A percentile compares a stretch with the other conserved stretches of the same genome.
Evolutionary conservation across 1,140 invertebrate species (phyloP).

Genomic region (Linepithema humile): DNA sequence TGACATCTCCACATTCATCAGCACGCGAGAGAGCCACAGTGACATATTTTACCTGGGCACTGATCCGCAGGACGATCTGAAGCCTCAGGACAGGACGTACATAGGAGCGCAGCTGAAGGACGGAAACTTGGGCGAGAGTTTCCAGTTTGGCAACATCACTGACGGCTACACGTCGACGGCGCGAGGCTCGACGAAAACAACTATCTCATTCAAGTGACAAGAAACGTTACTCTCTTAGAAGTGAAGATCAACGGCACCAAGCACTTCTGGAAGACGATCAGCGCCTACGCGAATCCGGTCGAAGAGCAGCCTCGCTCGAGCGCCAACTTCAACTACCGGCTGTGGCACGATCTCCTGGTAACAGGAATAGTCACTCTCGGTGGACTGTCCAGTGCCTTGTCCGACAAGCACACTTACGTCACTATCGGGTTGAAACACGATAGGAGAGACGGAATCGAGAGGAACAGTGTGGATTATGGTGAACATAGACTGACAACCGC

Average conservation of each 20-base stretch:
- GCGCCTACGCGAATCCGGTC: slow-evolving; percentile 83
- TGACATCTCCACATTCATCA: slow-evolving; percentile 96
- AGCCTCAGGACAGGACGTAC: slow-evolving; percentile 87
- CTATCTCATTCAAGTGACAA: slow-evolving; percentile 92
- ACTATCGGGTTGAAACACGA: slow-evolving; percentile 73
- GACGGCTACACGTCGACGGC: slow-evolving; percentile 93
- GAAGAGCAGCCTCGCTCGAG: slow-evolving; percentile 75
- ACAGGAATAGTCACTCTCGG: slow-evolving; percentile 83
- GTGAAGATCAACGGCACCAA: slow-evolving; percentile 94
- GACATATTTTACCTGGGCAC: slow-evolving; percentile 96
- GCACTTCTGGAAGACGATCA: slow-evolving; percentile 94
- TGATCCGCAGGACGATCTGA: slow-evolving; percentile 75
- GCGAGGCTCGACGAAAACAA: slow-evolving; percentile 93
- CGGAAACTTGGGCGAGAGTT: slow-evolving; percentile 91
- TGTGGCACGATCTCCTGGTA: slow-evolving; percentile 86
- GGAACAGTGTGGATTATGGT: slow-evolving; percentile 76
- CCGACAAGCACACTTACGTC: slow-evolving; percentile 76
- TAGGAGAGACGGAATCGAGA: slow-evolving; percentile 70
- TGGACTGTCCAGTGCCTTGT: slow-evolving; percentile 73
- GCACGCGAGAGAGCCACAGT: slow-evolving; percentile 92
- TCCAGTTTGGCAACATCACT: slow-evolving; percentile 93
- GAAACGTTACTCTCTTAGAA: slow-evolving; percentile 91
- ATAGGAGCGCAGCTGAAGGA: slow-evolving; percentile 91
- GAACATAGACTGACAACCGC: slow-evolving; percentile 76
- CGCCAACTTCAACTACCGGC: slow-evolving; percentile 84